Base-by-base conservation (phyloP, 1,140 invertebrate species). In the Hylaeus volcanicus region DNA sequence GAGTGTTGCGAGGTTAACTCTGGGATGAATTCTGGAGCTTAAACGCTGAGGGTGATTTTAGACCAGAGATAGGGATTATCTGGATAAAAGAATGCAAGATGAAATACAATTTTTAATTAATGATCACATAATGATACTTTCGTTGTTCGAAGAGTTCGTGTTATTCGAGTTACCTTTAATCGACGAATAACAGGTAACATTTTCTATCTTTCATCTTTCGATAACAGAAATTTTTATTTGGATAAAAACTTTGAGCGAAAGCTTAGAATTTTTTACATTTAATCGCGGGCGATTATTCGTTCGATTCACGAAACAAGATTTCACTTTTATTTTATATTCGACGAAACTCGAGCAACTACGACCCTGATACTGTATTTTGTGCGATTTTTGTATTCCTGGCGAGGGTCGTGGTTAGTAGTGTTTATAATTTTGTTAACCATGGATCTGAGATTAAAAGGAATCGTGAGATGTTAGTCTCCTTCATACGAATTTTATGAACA, bases 401-500 rank as follows among this genome's bases (percentile, higher is more conserved):
- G 55, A 8, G 3, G 55, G 12, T 56, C 5, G 6, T 41, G 3
- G 2, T 2, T 41, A 63, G 39, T 41, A 9, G 11, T 39, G 3
- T 41, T 63, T 39, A 41, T 12, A 12, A 41, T 3, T 41, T 37
- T 12, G 11, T 14, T 5, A 15, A 64, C 26, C 2, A 45, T 61
- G 8, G 8, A 11, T 65, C 48, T 9, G 6, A 37, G 4, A 14
- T 51, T 15, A 15, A 1, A 37, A 6, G 12, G 48, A 39, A 3
- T 12, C 37, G 37, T 37, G 14, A 51, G 37, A 15, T 51, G 6
- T 6, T 8, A 45, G 43, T 60, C 37, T 56, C 63, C 15, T 45
- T 26, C 41, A 1, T 5, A 64, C 11, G 60, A 60, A 65, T 79
- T 79, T 74, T 65, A 79, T 65, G 12, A 60, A 79, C 41, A 79